A percentile compares a stretch with the other conserved stretches of the same genome.
phyloP scores from a whole-genome alignment of 2,888 invertebrate genomes.

The Cephus sareptanus region DNA sequence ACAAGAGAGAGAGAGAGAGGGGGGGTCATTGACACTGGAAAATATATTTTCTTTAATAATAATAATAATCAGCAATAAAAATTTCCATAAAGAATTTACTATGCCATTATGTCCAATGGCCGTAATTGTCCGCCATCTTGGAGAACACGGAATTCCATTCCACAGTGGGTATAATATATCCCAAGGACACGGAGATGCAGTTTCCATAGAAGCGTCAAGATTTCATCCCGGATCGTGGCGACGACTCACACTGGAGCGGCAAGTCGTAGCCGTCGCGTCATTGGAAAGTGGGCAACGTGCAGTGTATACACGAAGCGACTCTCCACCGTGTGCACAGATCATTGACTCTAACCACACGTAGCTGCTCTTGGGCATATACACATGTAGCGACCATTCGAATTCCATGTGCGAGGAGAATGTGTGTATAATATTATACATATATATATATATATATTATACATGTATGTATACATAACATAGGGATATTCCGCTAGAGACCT shows the following conservation, averaged over 20 bases:
- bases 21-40: background rate
- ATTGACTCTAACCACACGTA: slow-evolving; percentile 42
- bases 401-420: background rate
- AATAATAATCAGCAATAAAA: background rate
- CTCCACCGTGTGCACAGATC: slow-evolving; percentile 47
- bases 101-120: background rate
- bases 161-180: background rate
- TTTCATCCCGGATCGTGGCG: slow-evolving; percentile 13
- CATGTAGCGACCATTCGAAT: background rate
- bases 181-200: background rate
- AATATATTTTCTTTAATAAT: background rate
- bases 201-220: slow-evolving; percentile 9
- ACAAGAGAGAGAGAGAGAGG: too few relatives aligned
- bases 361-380: slow-evolving; percentile 2
- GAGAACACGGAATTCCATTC: background rate
- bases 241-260: slow-evolving; percentile 8
- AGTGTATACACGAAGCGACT: slow-evolving; percentile 41
- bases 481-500: background rate
- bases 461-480: background rate
- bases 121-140: background rate
- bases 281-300: slow-evolving; percentile 44
- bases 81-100: background rate
- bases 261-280: slow-evolving; percentile 27
- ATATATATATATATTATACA: background rate
- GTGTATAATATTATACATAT: background rate